These are phyloP conservation scores for Oegoconia quadripuncta DNA, from an alignment of 2,888 invertebrate genomes.

Conservation along the genomic window DNA sequence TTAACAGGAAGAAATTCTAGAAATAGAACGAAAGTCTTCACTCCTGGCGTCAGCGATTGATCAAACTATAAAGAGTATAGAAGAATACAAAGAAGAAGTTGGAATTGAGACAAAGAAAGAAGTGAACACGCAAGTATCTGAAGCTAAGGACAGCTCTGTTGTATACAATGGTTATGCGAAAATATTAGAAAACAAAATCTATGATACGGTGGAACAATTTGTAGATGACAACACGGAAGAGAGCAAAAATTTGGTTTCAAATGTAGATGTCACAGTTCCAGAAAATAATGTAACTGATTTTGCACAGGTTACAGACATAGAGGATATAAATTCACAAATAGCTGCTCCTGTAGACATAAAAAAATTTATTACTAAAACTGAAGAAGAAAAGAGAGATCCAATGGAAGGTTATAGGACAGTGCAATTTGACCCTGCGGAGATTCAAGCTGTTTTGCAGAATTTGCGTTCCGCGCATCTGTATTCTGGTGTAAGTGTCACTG, in stretches of 20 bases:
- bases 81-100: slow-evolving; percentile 66
- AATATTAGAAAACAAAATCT: slow-evolving; percentile 21
- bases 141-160: slow-evolving; percentile 10
- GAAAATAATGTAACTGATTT: background rate
- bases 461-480: background rate
- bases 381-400: slow-evolving; percentile 21
- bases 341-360: background rate
- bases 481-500: background rate
- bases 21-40: slow-evolving; percentile 62
- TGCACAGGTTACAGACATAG: background rate
- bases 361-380: background rate
- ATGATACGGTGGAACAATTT: slow-evolving; percentile 17
- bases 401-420: slow-evolving; percentile 32
- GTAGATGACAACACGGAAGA: slow-evolving; percentile 5
- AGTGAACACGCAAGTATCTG: slow-evolving; percentile 15
- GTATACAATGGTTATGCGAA: slow-evolving; percentile 26
- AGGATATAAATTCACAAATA: slow-evolving; percentile 1
- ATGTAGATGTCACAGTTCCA: background rate
- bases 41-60: slow-evolving; percentile 66
- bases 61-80: slow-evolving; percentile 63
- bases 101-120: slow-evolving; percentile 44
- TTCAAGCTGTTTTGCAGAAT: slow-evolving; percentile 7
- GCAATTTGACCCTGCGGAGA: slow-evolving; percentile 31
- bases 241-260: background rate
- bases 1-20: slow-evolving; percentile 60